These are phyloP conservation scores for Orthosia cruda DNA, from an alignment of 2,888 invertebrate genomes.

Conservation along the genomic window DNA sequence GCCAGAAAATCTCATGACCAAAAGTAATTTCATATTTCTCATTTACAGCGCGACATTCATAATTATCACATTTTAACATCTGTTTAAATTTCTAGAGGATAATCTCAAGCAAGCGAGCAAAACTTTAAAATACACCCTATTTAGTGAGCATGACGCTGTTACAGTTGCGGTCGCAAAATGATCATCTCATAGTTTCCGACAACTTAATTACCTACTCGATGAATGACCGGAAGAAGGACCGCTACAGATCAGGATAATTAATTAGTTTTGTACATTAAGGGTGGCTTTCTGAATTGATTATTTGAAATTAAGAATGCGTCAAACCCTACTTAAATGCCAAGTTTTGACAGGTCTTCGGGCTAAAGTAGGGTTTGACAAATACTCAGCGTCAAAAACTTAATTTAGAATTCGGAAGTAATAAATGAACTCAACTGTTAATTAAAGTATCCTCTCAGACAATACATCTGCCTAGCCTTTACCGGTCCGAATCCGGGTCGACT, in stretches of 20 bases:
- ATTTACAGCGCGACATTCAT: not conserved
- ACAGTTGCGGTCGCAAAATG: conserved; percentile 31
- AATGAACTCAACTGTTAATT: not conserved
- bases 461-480: not conserved
- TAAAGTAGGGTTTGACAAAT: too few relatives aligned
- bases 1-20: not conserved
- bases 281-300: too few relatives aligned
- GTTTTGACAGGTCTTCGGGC: too few relatives aligned
- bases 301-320: too few relatives aligned
- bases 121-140: conserved; percentile 19
- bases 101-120: conserved; percentile 25
- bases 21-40: not conserved
- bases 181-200: conserved; percentile 43
- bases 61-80: not conserved
- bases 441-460: not conserved
- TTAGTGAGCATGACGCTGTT: conserved; percentile 9
- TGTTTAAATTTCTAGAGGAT: conserved; percentile 8
- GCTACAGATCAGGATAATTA: conserved; percentile 9
- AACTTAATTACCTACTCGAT: conserved; percentile 27
- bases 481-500: too few relatives aligned
- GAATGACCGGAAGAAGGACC: not conserved
- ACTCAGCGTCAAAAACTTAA: too few relatives aligned
- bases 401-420: too few relatives aligned
- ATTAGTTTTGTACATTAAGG: not conserved
- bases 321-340: too few relatives aligned